These are phyloP conservation scores for Grammomys surdaster DNA, from an alignment of 2,113 vertebrate species.

Conservation along the genomic window DNA sequence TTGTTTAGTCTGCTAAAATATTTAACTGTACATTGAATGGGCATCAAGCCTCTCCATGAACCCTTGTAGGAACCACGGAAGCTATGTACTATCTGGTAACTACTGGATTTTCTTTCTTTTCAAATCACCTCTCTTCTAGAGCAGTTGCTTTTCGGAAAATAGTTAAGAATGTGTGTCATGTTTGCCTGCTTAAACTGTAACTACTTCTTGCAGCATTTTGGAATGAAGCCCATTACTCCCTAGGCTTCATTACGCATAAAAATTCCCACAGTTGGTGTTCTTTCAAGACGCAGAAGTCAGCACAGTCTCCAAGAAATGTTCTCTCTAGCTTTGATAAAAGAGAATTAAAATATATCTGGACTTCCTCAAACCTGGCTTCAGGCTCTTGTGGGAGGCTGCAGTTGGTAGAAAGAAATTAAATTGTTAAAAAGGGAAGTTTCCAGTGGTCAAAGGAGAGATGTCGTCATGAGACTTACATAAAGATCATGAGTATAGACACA, in stretches of 20 bases:
- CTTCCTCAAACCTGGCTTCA: constrained; percentile 51
- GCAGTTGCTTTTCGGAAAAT: constrained; percentile 34
- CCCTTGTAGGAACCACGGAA: neutral
- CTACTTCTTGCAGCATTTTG: constrained; percentile 43
- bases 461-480: constrained; percentile 11
- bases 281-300: constrained; percentile 62
- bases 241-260: constrained; percentile 11
- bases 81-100: neutral
- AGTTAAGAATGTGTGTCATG: neutral
- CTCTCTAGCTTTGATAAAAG: constrained; percentile 66
- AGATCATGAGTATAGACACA: neutral
- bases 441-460: constrained; percentile 27
- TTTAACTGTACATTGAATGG: neutral
- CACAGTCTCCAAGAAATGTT: constrained; percentile 48
- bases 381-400: constrained; percentile 38
- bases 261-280: constrained; percentile 55
- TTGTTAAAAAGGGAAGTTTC: constrained; percentile 67
- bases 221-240: neutral
- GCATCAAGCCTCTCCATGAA: neutral
- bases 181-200: constrained; percentile 39
- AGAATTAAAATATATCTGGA: constrained; percentile 67
- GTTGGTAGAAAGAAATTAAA: constrained; percentile 72
- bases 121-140: constrained; percentile 19
- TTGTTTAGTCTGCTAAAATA: neutral
- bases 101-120: neutral